Conservation (phyloP, 2,888 invertebrate species). For the Mesorhabditis spiculigera region DNA sequence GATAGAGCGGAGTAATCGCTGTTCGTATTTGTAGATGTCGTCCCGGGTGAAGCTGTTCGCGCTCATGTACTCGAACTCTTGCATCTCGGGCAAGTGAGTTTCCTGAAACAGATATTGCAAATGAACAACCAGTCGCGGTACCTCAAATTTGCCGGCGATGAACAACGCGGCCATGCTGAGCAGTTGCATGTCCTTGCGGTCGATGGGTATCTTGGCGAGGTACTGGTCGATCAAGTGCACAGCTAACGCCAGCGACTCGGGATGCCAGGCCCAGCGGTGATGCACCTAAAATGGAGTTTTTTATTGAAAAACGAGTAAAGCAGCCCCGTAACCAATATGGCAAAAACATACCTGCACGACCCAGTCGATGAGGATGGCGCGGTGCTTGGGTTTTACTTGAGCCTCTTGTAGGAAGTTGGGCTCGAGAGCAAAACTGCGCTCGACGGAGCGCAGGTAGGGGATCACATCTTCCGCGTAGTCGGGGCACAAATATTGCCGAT, state of each 20-base stretch:
- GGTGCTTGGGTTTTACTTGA: neutral
- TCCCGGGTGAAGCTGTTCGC: neutral
- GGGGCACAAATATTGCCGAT: neutral
- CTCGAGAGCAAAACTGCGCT: neutral
- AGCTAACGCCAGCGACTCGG: neutral
- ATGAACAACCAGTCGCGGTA: neutral
- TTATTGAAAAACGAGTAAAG: neutral
- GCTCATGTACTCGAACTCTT: neutral
- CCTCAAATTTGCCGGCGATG: neutral
- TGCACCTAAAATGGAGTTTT: neutral
- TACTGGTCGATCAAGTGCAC: neutral
- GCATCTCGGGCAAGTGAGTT: neutral
- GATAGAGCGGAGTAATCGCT: neutral
- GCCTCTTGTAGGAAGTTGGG: neutral
- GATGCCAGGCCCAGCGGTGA: neutral
- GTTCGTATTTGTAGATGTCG: neutral
- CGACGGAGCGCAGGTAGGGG: neutral
- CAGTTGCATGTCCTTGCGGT: neutral
- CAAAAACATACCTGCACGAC: neutral
- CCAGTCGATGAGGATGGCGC: neutral
- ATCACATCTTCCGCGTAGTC: neutral
- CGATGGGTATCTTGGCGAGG: neutral
- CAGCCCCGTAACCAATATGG: neutral
- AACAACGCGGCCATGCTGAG: neutral
- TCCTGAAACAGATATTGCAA: neutral